A percentile compares a stretch with the other conserved stretches of the same genome.
Evolutionary conservation across 1,140 invertebrate genomes (phyloP).

Genomic region (Listronotus bonariensis): DNA sequence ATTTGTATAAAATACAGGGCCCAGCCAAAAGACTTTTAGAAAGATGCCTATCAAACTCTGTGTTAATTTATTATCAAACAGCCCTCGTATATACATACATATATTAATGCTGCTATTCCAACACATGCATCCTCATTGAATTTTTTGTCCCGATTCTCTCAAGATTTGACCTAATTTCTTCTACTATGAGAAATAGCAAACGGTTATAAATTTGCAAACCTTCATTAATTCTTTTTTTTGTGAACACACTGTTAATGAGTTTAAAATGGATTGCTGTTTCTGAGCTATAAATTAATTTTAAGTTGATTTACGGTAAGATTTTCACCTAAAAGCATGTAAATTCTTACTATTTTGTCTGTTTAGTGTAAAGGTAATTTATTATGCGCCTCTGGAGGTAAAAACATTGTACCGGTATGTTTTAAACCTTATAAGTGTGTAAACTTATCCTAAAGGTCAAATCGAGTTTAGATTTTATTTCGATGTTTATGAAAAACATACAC

Average conservation of each 20-base stretch:
- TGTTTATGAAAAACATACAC: too few species aligned
- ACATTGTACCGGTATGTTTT: not conserved
- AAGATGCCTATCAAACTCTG: too few species aligned
- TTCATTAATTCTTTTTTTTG: slow-evolving; percentile 16
- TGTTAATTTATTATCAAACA: too few species aligned
- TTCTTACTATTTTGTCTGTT: slow-evolving; percentile 29
- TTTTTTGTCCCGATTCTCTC: too few species aligned
- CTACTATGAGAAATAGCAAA: not conserved
- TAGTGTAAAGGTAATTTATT: slow-evolving; percentile 30
- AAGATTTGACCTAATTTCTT: too few species aligned
- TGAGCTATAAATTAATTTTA: slow-evolving; percentile 28
- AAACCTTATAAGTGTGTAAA: not conserved
- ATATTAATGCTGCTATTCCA: too few species aligned
- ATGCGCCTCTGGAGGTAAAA: slow-evolving; percentile 9
- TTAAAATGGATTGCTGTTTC: slow-evolving; percentile 23
- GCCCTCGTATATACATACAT: too few species aligned
- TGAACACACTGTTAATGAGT: slow-evolving; percentile 19
- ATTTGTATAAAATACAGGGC: too few species aligned
- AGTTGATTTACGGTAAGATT: slow-evolving; percentile 31
- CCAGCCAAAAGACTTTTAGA: too few species aligned
- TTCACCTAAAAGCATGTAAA: slow-evolving; percentile 35
- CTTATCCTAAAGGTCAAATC: not conserved
- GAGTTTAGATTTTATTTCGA: too few species aligned
- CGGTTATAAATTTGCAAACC: slow-evolving; percentile 12
- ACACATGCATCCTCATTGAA: too few species aligned